A percentile compares a stretch with the other conserved stretches of the same genome.
These are phyloP conservation scores for Sorex araneus DNA, from an alignment of 2,113 vertebrate genomes.

Conservation along the genomic window DNA sequence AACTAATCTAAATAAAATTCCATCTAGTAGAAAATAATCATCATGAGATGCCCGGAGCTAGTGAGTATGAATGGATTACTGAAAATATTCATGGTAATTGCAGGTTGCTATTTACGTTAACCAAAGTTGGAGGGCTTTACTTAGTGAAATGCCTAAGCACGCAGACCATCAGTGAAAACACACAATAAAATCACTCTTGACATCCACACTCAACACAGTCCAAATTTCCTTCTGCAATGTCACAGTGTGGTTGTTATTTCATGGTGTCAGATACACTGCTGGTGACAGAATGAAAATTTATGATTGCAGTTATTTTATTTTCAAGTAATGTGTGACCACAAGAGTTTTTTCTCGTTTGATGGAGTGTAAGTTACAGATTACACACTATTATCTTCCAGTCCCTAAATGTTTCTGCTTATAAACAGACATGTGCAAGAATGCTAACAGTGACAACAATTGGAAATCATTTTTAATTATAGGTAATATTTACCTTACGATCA, in stretches of 20 bases:
- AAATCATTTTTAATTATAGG: not conserved
- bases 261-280: constrained; percentile 17
- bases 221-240: not conserved
- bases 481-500: not conserved
- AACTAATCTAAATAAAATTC: constrained; percentile 82
- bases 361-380: constrained; percentile 41
- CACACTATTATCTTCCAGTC: constrained; percentile 37
- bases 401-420: not conserved
- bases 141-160: constrained; percentile 53
- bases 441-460: not conserved
- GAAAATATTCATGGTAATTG: constrained; percentile 80
- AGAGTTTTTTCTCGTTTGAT: constrained; percentile 57
- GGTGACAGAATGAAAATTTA: constrained; percentile 60
- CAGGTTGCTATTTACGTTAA: constrained; percentile 80
- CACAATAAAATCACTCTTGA: constrained; percentile 16
- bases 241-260: not conserved
- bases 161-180: constrained; percentile 62
- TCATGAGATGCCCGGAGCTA: constrained; percentile 71
- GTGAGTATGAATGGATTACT: constrained; percentile 71
- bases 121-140: constrained; percentile 70
- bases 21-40: constrained; percentile 78
- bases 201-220: not conserved
- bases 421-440: constrained; percentile 39
- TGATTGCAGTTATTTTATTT: constrained; percentile 65
- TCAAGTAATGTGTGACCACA: constrained; percentile 34